Base-by-base conservation (phyloP, 2,797 vertebrate genomes). In the Coendou prehensilis region DNA sequence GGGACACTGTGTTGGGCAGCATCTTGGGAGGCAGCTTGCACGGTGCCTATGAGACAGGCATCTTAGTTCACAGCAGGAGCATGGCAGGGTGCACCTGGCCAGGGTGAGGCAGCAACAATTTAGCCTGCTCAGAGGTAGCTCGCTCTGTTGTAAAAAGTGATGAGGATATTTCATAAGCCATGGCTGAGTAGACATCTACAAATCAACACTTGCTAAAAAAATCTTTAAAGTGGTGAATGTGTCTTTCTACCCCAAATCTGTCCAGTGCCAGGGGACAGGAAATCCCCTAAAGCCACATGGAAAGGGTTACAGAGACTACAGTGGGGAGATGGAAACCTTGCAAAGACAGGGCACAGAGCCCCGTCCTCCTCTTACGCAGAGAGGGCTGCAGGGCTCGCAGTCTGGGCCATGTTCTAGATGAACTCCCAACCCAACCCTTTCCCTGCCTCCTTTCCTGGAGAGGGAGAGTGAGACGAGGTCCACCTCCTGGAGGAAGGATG, bases 21-120 rank as follows among this genome's bases (percentile, higher is more conserved):
- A n/a, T 93, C 50, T 7, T 3, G 3, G 95, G 95, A 52, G 71
- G 96, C 75, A 79, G 97, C 82, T 95, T 61, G 22, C 96, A 56
- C 93, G 83, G 87, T 90, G 80, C 17, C 95, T 91, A 30, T 91
- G 91, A 37, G 95, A 96, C 63, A 97, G 84, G 0, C 59, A 95
- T 94, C 57, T 84, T 56, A 96, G 45, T 63, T 97, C 96, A 94
- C 26, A 88, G 52, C 96, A 30, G 56, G 50, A 57, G 63, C 79
- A 37, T 11, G 80, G 76, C 41, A 79, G 75, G 64, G 84, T 61
- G 26, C 50, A 17, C 17, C 5, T 9, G 59, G 67, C 26, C 69
- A 75, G 15, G 15, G 4, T 67, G 14, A 59, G 79, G 63, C 22
- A 13, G 73, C 59, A 78, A 37, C 33, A n/a, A 64, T 63, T 18